Evolutionary conservation across 2,113 vertebrate genomes (phyloP).

Genomic region (Gavialis gangeticus): DNA sequence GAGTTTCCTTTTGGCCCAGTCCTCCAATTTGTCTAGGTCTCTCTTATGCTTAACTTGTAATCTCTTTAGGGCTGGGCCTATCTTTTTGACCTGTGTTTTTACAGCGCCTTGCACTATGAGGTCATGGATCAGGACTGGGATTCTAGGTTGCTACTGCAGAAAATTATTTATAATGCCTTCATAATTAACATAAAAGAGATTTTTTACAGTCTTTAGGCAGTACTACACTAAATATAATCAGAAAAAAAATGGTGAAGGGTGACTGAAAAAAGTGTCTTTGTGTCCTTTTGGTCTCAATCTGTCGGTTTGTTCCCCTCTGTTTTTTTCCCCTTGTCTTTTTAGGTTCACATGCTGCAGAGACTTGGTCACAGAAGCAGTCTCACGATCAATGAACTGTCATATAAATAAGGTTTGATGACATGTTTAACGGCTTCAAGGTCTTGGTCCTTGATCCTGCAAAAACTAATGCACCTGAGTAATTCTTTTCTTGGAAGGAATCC

Average conservation of each 20-base stretch:
- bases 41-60: no score
- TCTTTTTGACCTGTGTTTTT: no score
- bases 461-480: neutral
- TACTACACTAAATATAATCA: neutral
- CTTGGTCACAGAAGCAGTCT: neutral
- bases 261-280: neutral
- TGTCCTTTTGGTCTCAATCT: neutral
- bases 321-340: neutral
- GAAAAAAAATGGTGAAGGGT: neutral
- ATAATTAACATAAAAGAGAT: neutral
- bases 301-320: neutral
- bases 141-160: no score
- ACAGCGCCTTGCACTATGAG: no score
- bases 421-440: neutral
- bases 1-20: no score
- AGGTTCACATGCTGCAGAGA: neutral
- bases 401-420: neutral
- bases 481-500: neutral
- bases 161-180: no score
- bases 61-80: no score
- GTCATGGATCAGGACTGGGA: no score
- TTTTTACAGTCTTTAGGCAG: neutral
- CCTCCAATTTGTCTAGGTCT: no score
- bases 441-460: neutral
- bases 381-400: neutral